These are phyloP conservation scores for Agrilus biguttatus DNA, from an alignment of 2,888 invertebrate species.

Conservation along the genomic window DNA sequence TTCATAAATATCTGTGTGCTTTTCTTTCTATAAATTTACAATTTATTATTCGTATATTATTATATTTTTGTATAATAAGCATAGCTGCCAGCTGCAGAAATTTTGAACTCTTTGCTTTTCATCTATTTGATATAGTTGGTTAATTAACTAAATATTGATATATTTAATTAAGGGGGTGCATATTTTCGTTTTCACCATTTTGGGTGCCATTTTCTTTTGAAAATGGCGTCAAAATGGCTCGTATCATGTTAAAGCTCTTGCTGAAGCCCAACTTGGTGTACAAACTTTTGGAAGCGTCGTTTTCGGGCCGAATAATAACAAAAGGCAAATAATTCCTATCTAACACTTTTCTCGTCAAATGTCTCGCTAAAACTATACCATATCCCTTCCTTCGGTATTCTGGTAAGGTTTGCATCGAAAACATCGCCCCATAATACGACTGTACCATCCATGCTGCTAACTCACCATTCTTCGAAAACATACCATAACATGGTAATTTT, in stretches of 20 bases:
- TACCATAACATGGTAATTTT: conserved; percentile 66
- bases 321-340: conserved; percentile 59
- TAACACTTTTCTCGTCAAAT: conserved; percentile 32
- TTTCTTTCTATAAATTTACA: no score
- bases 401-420: conserved; percentile 72
- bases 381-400: conserved; percentile 37
- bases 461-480: conserved; percentile 55
- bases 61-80: no score
- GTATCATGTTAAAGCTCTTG: conserved; percentile 64
- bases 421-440: conserved; percentile 83
- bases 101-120: no score
- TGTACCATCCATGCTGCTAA: conserved; percentile 86
- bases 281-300: conserved; percentile 71
- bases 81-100: no score
- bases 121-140: no score
- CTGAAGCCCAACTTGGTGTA: conserved; percentile 73
- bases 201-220: conserved; percentile 23
- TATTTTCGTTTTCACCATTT: not conserved
- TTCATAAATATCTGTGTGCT: no score
- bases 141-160: no score
- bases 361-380: conserved; percentile 57
- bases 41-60: no score
- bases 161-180: no score
- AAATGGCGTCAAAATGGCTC: conserved; percentile 58
- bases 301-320: conserved; percentile 76